Evolutionary conservation across 2,888 invertebrate species (phyloP).

Genomic region (Drosophila meridionalis): DNA sequence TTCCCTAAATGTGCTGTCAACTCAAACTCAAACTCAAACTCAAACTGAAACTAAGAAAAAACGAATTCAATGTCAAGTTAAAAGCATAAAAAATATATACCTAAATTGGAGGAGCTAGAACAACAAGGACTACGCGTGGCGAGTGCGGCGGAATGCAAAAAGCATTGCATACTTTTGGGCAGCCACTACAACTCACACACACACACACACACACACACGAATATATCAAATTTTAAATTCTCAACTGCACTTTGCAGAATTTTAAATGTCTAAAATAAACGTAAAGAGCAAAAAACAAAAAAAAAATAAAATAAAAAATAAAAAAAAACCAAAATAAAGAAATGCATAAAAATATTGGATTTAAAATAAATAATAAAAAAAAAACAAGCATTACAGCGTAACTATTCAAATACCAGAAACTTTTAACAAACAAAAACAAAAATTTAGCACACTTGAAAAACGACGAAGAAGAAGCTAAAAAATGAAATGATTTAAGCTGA

Average conservation of each 20-base stretch:
- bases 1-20: conserved; percentile 53
- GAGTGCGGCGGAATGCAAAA: not conserved
- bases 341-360: conserved; percentile 70
- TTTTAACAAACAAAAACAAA: conserved; percentile 28
- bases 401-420: conserved; percentile 44
- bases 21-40: conserved; percentile 4
- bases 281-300: conserved; percentile 36
- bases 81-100: conserved; percentile 1
- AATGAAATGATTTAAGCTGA: conserved; percentile 26
- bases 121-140: conserved; percentile 2
- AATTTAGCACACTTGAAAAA: conserved; percentile 27
- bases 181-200: not conserved
- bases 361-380: conserved; percentile 46
- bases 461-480: not conserved
- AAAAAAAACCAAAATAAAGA: conserved; percentile 29
- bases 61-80: conserved; percentile 7
- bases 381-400: conserved; percentile 27
- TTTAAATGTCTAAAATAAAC: conserved; percentile 74
- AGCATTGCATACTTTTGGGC: conserved; percentile 33
- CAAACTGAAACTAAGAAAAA: not conserved
- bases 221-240: conserved; percentile 66
- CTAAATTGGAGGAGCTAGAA: too few species aligned
- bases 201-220: conserved; percentile 14
- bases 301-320: not conserved
- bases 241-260: conserved; percentile 75